Conservation (phyloP, 2,113 vertebrate species). For the Heliornis fulica region DNA sequence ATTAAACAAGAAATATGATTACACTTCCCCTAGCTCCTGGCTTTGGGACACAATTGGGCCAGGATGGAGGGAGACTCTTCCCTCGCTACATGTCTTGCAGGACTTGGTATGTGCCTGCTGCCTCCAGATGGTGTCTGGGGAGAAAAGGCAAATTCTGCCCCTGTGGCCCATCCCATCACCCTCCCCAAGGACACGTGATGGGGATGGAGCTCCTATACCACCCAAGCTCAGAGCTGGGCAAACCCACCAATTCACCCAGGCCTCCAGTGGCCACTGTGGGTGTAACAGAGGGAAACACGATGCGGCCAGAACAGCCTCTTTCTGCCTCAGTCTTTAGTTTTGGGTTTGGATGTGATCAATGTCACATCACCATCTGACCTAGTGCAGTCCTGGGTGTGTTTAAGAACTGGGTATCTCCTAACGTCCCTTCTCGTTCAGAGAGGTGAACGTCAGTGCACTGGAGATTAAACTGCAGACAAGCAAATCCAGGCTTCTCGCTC, state of each 20-base stretch:
- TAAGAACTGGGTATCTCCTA: not conserved
- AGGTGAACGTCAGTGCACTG: not conserved
- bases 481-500: not conserved
- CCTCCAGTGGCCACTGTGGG: not conserved
- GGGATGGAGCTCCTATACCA: not conserved
- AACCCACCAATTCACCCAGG: not conserved
- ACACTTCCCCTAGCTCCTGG: not conserved
- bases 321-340: not conserved
- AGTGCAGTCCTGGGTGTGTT: not conserved
- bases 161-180: not conserved
- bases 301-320: not conserved
- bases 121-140: not conserved
- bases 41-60: not conserved
- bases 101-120: not conserved
- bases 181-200: not conserved
- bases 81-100: not conserved
- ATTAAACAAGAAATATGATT: constrained; percentile 40
- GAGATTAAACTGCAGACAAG: not conserved
- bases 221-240: not conserved
- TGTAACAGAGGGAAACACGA: not conserved
- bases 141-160: not conserved
- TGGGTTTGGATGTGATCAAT: not conserved
- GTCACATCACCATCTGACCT: not conserved
- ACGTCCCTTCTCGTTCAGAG: not conserved
- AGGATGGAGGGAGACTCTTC: not conserved